These are phyloP conservation scores for Polyodon spathula DNA, from an alignment of 2,113 vertebrate genomes.

Conservation along the genomic window DNA sequence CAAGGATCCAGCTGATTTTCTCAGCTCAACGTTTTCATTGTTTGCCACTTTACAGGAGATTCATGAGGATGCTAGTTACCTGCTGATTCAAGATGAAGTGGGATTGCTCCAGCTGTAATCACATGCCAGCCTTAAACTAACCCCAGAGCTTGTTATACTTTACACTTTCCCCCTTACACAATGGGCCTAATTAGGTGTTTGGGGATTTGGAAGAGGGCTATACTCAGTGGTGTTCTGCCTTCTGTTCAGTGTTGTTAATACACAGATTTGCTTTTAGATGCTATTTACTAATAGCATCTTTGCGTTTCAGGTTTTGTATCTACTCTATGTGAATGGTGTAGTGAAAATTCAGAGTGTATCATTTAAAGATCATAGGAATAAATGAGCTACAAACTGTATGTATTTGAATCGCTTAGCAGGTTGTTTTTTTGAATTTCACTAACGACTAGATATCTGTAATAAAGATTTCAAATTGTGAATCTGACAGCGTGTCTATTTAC, in stretches of 20 bases:
- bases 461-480: too few relatives aligned
- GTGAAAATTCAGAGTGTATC: too few relatives aligned
- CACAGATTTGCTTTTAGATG: background rate
- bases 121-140: conserved; percentile 4
- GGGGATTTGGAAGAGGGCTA: conserved; percentile 2
- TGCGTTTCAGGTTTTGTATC: too few relatives aligned
- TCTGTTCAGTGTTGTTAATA: background rate
- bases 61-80: background rate
- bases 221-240: background rate
- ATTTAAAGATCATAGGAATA: too few relatives aligned
- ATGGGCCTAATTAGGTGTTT: conserved; percentile 10
- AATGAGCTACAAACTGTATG: too few relatives aligned
- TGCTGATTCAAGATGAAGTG: conserved; percentile 3
- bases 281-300: too few relatives aligned
- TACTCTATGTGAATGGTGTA: too few relatives aligned
- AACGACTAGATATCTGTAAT: too few relatives aligned
- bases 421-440: too few relatives aligned
- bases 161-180: background rate
- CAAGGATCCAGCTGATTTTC: background rate
- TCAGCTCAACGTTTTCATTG: background rate
- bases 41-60: background rate
- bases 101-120: conserved; percentile 2
- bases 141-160: conserved; percentile 1
- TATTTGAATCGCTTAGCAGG: too few relatives aligned
- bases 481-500: too few relatives aligned